These are phyloP conservation scores for Kryptolebias ocellatus DNA, from an alignment of 2,797 vertebrate species.

Conservation along the genomic window DNA sequence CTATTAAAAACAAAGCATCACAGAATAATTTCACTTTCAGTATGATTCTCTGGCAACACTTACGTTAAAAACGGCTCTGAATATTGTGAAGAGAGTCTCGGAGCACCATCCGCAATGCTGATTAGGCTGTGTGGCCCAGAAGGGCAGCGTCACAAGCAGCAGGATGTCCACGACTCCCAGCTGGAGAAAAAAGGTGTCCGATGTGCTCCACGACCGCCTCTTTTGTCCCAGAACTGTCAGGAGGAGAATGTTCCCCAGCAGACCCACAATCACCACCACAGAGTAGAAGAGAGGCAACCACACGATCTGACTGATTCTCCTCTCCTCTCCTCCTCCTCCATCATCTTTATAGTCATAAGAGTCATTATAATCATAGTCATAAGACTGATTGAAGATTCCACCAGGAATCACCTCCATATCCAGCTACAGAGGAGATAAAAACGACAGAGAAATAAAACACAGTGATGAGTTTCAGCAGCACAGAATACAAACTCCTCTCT, in stretches of 20 bases:
- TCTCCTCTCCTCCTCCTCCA: accelerated
- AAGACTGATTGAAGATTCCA: conserved; percentile 65
- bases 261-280: conserved; percentile 74
- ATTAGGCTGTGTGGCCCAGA: conserved; percentile 79
- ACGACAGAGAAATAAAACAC: conserved; percentile 10
- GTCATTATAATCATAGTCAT: conserved; percentile 25
- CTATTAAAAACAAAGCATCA: not conserved
- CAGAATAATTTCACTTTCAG: conserved; percentile 9
- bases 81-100: conserved; percentile 77
- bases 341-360: conserved; percentile 55
- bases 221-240: conserved; percentile 69
- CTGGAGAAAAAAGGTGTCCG: conserved; percentile 84
- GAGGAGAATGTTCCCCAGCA: conserved; percentile 80
- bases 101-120: conserved; percentile 66
- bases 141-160: conserved; percentile 82
- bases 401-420: conserved; percentile 26
- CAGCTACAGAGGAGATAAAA: conserved; percentile 20
- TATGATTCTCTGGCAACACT: conserved; percentile 8
- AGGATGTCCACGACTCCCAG: conserved; percentile 78
- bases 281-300: conserved; percentile 74
- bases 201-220: conserved; percentile 70
- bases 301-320: not conserved
- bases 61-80: conserved; percentile 83
- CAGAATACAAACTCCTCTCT: not conserved
- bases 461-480: not conserved